Evolutionary conservation across 2,888 invertebrate species (phyloP), one percentile per base, ranked within the genome.

Genomic region (Caenorhabditis virilis): DNA sequence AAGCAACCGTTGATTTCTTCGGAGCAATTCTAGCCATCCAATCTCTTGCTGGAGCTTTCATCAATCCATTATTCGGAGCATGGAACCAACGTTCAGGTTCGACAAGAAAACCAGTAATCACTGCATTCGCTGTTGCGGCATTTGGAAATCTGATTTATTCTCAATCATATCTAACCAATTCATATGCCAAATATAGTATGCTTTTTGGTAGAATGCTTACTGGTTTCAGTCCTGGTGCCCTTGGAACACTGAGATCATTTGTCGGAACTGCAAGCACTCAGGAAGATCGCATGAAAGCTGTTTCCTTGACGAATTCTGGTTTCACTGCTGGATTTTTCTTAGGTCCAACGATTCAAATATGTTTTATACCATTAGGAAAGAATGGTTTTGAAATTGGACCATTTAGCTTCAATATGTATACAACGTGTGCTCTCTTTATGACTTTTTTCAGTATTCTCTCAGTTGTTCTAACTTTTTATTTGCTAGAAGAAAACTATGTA

Each of bases 321-420:
- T 69, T 70, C 22, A 69, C 72, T 9, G 56, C 56, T 9, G 74
- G 74, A 15, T 68, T 74, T 33, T 61, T 68, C 35, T 26, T 74
- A 2, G 74, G 74, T 3, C 74, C 74, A 11, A 68, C 58, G 25
- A 50, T 72, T 26, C 74, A 74, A 63, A 59, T 66, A 26, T 55
- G 62, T 41, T 70, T 70, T 39, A 55, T 63, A 38, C 70, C 70
- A 11, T 33, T 70, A 13, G 70, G 70, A 7, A 64, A 62, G 41
- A 33, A 53, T 3, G 67, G 65, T 9, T 51, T 48, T 25, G 16
- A 25, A 13, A 11, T 72, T 26, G 63, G 61, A 3, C 50, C 57
- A 2, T 22, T 74, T 7, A 25, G 57, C 26, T 43, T 74, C 16
- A 72, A 74, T 51, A 70, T 69, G 60, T 74, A 74, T 56, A 74